Evolutionary conservation across 2,797 vertebrate species (phyloP), one percentile per base, ranked within the genome.

Genomic region (Phrynocephalus vlangalii): DNA sequence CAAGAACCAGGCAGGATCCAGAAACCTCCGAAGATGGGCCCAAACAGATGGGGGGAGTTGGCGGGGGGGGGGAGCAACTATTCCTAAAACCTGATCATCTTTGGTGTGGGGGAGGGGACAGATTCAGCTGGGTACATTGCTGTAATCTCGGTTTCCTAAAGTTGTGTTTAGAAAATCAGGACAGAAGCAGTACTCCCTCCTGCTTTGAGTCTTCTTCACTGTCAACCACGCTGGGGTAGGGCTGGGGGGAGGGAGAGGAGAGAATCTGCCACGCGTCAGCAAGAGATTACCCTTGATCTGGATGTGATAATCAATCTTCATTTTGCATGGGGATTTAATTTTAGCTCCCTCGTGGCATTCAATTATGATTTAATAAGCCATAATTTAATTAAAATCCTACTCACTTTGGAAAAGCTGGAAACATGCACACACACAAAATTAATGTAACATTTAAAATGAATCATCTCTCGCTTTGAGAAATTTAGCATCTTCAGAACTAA

Each of bases 351-450:
- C 73, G 82, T 44, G 90, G 89, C 84, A 91, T 90, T 89, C 73
- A 87, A 95, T 95, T 95, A 92, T 89, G 91, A 92, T 90, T 86
- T 92, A 95, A 90, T 84, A 87, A 82, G 85, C 78, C 88, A 63
- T 88, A 91, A 90, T 93, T 91, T 94, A 96, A 96, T 96, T 94
- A 95, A 95, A 95, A 67, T 83, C 84, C 90, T 94, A 92, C 22
- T 60, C 71, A 52, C 81, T 88, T 66, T 91, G 75, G 86, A 93
- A 83, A 89, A 94, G 93, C 77, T 73, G 83, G 66, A 83, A 87
- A 92, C 87, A 88, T 84, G 63, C 44, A 86, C 66, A 86, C 66
- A 86, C n/a, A 85, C 66, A 79, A 90, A 83, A 72, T 63, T 82
- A 80, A 85, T 52, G 33, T 82, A 77, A 82, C 71, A 86, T 8